A percentile compares a stretch with the other conserved stretches of the same genome.
phyloP scores from a whole-genome alignment of 2,797 vertebrate species.

The Phyllotis vaccarum region DNA sequence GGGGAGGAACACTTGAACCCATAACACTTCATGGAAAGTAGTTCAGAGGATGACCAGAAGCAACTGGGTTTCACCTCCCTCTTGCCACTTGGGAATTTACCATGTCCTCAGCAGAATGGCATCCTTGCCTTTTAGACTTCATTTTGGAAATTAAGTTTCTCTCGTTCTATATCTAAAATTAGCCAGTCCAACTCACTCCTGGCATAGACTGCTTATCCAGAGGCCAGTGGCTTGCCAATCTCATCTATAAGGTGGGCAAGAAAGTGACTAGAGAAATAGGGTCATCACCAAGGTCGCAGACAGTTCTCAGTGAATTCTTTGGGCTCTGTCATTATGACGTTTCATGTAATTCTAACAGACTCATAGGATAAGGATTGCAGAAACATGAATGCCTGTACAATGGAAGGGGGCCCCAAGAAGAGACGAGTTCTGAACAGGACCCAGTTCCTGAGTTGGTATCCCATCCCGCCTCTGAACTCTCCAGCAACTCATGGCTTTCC shows the following conservation, averaged over 20 bases:
- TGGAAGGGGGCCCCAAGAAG: background rate
- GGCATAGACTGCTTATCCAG: background rate
- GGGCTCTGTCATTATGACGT: background rate
- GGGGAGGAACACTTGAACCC: background rate
- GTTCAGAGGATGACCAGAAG: background rate
- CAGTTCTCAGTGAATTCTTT: background rate
- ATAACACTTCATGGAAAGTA: background rate
- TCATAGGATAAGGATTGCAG: background rate
- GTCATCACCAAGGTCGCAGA: background rate
- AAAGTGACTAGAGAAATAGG: background rate
- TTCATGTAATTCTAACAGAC: background rate
- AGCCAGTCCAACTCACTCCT: background rate
- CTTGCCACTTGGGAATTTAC: background rate
- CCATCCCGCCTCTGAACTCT: background rate
- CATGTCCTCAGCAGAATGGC: background rate
- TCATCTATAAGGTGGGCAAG: background rate
- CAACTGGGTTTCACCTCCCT: background rate
- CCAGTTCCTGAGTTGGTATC: accelerated
- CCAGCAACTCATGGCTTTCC: background rate
- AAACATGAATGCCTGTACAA: accelerated
- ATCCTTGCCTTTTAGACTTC: background rate
- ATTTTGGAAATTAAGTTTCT: background rate
- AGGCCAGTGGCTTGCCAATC: background rate
- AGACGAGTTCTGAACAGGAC: background rate
- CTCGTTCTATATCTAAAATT: background rate